Conservation (phyloP, 2,113 vertebrate genomes). For the Brachyhypopomus occidentalis region DNA sequence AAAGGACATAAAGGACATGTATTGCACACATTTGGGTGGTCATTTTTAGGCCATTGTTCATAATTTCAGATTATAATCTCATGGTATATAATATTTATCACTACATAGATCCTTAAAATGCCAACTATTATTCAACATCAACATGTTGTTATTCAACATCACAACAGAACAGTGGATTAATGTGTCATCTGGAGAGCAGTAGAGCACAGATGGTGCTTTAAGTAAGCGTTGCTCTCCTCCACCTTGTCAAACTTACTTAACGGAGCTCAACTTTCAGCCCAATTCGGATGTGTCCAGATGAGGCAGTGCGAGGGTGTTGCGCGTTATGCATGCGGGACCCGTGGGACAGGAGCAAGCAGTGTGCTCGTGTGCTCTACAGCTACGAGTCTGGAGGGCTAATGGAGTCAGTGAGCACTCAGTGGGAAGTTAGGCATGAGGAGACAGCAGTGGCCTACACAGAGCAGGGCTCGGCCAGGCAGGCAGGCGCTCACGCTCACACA, state of each 20-base stretch:
- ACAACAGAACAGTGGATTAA: too few species aligned
- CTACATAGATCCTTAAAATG: too few species aligned
- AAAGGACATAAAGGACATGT: not conserved
- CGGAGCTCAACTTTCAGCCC: not conserved
- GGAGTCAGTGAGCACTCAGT: slow-evolving; percentile 71
- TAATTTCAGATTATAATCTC: not conserved
- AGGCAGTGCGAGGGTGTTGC: slow-evolving; percentile 15
- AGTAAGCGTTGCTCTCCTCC: not conserved
- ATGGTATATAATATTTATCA: too few species aligned
- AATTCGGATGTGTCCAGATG: not conserved
- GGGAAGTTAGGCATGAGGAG: slow-evolving; percentile 77
- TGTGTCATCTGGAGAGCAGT: too few species aligned
- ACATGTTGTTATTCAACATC: too few species aligned
- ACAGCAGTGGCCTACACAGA: slow-evolving; percentile 29
- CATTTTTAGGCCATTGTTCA: not conserved
- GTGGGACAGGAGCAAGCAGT: slow-evolving; percentile 71
- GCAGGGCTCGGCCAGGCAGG: slow-evolving; percentile 65
- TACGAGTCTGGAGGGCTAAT: slow-evolving; percentile 75
- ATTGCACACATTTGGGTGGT: not conserved
- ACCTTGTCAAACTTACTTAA: not conserved
- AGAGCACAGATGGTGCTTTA: too few species aligned
- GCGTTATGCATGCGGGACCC: slow-evolving; percentile 68
- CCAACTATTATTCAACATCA: too few species aligned
- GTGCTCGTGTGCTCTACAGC: slow-evolving; percentile 61
- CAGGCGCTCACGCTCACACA: slow-evolving; percentile 46